Base-by-base conservation (phyloP, 2,888 invertebrate genomes). In the Monoplex corrugatus region DNA sequence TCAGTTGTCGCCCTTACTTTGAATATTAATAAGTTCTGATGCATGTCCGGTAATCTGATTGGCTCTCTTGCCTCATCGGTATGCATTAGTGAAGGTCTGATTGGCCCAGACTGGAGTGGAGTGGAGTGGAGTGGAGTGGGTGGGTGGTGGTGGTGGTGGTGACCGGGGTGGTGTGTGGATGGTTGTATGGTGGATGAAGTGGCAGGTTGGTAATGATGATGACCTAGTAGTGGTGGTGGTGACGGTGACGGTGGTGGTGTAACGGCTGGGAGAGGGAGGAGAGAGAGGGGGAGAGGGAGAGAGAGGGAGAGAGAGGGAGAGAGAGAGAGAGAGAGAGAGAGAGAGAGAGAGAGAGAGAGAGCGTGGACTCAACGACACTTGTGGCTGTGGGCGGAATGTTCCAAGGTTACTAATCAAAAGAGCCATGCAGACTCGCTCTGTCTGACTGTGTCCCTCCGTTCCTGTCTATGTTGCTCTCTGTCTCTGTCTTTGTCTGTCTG, bases 31-130 rank as follows among this genome's bases (percentile, higher is more conserved):
- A 72, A 68, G 78, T 80, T 0, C 32, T 45, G 50, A 78, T 86
- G 82, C 90, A 90, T 88, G 83, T 75, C 87, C 75, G 83, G 72
- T 90, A 90, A 90, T 88, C 88, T 86, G 83, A 86, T 90, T 88
- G 88, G 80, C 82, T 86, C 88, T 68, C 75, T 23, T 16, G 38
- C 23, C 75, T 75, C 50, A 88, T 90, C 90, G 83, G 88, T 90
- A 88, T 88, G 86, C 90, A 90, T 90, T 88, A 90, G 86, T 90
- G 86, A 90, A 88, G 68, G 38, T 35, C 75, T 75, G 38, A 75
- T 75, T 75, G 75, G 75, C 75, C 38, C 16, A 38, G 75, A 75
- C 75, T 75, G 35, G 75, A 75, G 13, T 35, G 38, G 10, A 3
- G 63, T 28, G 28, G 63, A 68, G 28, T 23, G 63, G 23, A 28